These are phyloP conservation scores for Catamblyrhynchus diadema DNA, from an alignment of 2,797 vertebrate genomes.

Conservation along the genomic window DNA sequence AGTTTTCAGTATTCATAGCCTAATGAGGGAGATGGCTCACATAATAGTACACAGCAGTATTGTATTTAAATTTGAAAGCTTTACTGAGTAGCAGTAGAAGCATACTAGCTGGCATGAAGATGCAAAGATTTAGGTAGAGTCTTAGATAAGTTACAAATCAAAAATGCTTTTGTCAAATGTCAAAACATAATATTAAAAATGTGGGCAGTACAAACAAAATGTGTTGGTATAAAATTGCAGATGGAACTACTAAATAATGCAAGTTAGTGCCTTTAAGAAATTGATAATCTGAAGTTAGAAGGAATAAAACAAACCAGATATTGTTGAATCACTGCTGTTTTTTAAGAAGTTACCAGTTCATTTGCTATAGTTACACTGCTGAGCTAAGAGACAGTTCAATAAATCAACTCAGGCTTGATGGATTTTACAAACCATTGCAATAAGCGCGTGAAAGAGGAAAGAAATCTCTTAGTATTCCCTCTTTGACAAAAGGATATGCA, in stretches of 20 bases:
- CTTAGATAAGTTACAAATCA: background rate
- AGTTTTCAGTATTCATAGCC: background rate
- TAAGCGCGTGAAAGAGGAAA: constrained; percentile 89
- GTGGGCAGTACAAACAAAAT: background rate
- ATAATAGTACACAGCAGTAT: background rate
- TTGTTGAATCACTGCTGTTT: constrained; percentile 80
- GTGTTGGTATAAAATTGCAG: background rate
- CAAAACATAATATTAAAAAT: background rate
- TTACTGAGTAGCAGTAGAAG: background rate
- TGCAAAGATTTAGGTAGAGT: background rate
- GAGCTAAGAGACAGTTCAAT: constrained; percentile 99
- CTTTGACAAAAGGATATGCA: constrained; percentile 99
- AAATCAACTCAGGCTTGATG: constrained; percentile 99
- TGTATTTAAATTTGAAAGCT: background rate
- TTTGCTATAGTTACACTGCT: constrained; percentile 99
- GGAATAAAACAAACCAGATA: constrained; percentile 76
- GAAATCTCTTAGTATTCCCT: constrained; percentile 94
- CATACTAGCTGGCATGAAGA: background rate
- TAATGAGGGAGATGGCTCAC: background rate
- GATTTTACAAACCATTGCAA: constrained; percentile 97
- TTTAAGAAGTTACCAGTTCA: constrained; percentile 93
- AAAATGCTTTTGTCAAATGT: background rate
- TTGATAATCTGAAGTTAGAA: constrained; percentile 66
- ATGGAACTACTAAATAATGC: background rate
- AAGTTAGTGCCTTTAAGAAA: constrained; percentile 38